phyloP scores from a whole-genome alignment of 2,888 invertebrate species.

The Oscheius sp. region DNA sequence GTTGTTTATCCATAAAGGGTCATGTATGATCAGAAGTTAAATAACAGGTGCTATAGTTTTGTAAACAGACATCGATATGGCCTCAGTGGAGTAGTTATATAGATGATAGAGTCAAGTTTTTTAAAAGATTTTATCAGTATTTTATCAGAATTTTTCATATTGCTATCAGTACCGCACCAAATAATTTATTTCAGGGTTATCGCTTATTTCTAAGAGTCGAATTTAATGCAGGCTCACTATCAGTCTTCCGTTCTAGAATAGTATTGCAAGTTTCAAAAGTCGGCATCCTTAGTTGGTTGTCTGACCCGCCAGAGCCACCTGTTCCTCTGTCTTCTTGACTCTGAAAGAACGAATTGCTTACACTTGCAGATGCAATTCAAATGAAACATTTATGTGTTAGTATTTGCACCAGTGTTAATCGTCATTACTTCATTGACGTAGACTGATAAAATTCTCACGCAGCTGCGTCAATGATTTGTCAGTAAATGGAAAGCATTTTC shows the following conservation, averaged over 20 bases:
- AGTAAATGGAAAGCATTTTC: no score
- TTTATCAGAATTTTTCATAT: no score
- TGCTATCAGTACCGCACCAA: no score
- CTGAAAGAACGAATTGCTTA: not conserved
- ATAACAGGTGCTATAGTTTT: no score
- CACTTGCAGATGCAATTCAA: not conserved
- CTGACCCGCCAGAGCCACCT: conserved; percentile 20
- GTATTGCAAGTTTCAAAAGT: conserved; percentile 9
- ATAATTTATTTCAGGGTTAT: no score
- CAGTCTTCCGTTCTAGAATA: conserved; percentile 16
- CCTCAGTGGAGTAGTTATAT: no score
- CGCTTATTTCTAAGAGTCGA: not conserved
- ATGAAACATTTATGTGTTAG: not conserved
- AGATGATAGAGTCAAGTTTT: no score
- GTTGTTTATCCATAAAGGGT: no score
- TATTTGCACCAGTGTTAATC: not conserved
- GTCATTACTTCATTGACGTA: not conserved
- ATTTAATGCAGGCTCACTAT: conserved; percentile 12
- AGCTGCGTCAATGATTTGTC: not conserved
- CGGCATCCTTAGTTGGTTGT: conserved; percentile 25
- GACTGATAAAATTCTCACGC: conserved; percentile 3
- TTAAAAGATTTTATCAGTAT: no score
- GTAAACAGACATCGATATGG: no score
- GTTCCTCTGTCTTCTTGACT: conserved; percentile 3
- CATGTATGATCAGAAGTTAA: no score